A percentile compares a stretch with the other conserved stretches of the same genome.
Evolutionary conservation across 2,797 vertebrate genomes (phyloP).

Genomic region (Melanotaenia maccullochi): DNA sequence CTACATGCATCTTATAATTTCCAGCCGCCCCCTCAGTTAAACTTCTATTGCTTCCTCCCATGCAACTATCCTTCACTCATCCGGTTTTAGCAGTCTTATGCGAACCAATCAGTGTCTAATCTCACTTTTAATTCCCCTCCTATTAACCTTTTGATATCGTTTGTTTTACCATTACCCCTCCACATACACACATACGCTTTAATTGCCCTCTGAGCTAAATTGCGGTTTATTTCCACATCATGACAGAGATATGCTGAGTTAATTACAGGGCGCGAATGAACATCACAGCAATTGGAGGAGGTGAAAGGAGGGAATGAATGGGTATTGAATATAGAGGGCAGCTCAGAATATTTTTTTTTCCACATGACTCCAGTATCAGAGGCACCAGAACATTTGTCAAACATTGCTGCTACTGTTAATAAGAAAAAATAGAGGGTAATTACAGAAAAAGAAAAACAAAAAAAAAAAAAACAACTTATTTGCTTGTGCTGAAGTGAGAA

Average conservation of each 20-base stretch:
- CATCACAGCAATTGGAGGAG: slow-evolving; percentile 52
- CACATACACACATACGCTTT: slow-evolving; percentile 46
- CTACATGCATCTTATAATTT: slow-evolving; percentile 7
- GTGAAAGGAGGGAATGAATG: slow-evolving; percentile 35
- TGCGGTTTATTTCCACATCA: slow-evolving; percentile 81
- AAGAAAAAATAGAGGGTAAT: background rate
- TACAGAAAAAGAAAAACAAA: background rate
- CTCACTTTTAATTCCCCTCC: slow-evolving; percentile 82
- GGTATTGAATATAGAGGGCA: slow-evolving; percentile 24
- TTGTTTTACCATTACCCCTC: slow-evolving; percentile 83
- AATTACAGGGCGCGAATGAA: slow-evolving; percentile 79
- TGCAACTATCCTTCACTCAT: slow-evolving; percentile 12
- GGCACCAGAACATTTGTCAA: slow-evolving; percentile 4
- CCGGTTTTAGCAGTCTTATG: slow-evolving; percentile 32
- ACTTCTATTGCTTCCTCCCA: background rate
- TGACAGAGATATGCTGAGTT: slow-evolving; percentile 76
- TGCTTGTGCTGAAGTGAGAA: background rate
- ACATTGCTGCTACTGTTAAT: background rate
- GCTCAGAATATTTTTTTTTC: slow-evolving; percentile 6
- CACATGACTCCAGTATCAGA: background rate
- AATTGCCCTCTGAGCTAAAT: slow-evolving; percentile 83
- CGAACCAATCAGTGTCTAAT: slow-evolving; percentile 80
- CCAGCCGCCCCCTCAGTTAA: background rate
- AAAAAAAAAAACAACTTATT: background rate
- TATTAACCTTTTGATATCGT: slow-evolving; percentile 84